Evolutionary conservation across 1,140 invertebrate species (phyloP).

Genomic region (Saccostrea glomerata): DNA sequence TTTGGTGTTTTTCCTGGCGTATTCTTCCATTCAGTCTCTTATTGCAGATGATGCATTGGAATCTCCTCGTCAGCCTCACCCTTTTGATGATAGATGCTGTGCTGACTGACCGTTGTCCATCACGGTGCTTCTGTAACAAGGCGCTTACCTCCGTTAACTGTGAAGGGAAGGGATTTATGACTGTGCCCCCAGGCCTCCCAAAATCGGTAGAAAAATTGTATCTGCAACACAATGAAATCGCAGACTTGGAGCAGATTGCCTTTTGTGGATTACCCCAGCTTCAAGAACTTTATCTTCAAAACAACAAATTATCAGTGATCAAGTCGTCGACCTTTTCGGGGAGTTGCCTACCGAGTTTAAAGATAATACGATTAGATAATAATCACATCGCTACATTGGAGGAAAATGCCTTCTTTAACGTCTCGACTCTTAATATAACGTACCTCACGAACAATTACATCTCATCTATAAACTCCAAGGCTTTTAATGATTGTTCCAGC

Average conservation of each 20-base stretch:
- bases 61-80: not conserved
- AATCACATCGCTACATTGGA: conserved; percentile 56
- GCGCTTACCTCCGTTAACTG: conserved; percentile 63
- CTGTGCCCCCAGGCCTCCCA: conserved; percentile 60
- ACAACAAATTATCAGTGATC: conserved; percentile 56
- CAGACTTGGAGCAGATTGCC: conserved; percentile 1
- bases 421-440: conserved; percentile 46
- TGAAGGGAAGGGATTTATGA: conserved; percentile 60
- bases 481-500: conserved; percentile 54
- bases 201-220: conserved; percentile 60
- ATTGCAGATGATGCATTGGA: not conserved
- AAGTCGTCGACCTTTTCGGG: conserved; percentile 53
- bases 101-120: conserved; percentile 55
- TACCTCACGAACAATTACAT: conserved; percentile 62
- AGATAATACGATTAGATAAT: conserved; percentile 48
- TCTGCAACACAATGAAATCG: conserved; percentile 63
- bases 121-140: conserved; percentile 65
- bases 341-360: conserved; percentile 41
- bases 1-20: too few species aligned
- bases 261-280: conserved; percentile 57
- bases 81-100: not conserved
- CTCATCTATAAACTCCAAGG: conserved; percentile 50
- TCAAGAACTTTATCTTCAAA: conserved; percentile 53
- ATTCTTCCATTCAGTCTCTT: not conserved
- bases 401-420: conserved; percentile 52